Conservation (phyloP, 2,797 vertebrate genomes). For the Hydrophis major region DNA sequence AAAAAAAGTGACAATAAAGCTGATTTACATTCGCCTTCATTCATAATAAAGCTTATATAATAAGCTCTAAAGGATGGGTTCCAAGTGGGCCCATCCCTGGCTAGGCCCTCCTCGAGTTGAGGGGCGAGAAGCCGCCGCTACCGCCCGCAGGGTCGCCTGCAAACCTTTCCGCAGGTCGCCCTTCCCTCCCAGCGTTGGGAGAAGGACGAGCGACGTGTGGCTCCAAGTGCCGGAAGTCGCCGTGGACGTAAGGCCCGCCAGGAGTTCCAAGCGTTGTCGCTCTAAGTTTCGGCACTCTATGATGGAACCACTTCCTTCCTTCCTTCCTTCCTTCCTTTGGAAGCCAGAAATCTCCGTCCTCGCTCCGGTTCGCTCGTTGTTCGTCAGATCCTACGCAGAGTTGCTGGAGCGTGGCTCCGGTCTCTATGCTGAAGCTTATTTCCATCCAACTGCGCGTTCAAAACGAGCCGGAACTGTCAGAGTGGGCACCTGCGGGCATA, state of each 20-base stretch:
- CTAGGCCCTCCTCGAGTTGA: background rate
- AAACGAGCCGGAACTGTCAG: background rate
- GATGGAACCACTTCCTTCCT: too few relatives aligned
- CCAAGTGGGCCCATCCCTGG: background rate
- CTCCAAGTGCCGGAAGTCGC: rapidly evolving
- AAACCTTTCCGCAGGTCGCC: background rate
- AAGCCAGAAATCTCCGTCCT: background rate
- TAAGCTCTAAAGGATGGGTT: background rate
- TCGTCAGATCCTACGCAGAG: background rate
- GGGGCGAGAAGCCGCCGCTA: background rate
- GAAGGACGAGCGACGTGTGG: background rate
- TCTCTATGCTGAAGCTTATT: background rate
- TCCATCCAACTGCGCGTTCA: background rate
- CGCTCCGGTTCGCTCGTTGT: background rate
- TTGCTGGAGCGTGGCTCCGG: background rate
- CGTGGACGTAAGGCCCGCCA: background rate
- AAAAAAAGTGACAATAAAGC: too few relatives aligned
- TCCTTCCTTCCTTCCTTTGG: background rate
- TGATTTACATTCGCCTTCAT: too few relatives aligned
- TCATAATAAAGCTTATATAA: background rate
- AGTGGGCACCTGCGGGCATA: rapidly evolving
- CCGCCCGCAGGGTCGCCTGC: background rate
- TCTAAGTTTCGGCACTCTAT: background rate
- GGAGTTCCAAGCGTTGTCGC: background rate
- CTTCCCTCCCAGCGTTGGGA: background rate